Evolutionary conservation across 2,113 vertebrate species (phyloP), one percentile per base, ranked within the genome.

Genomic region (Anolis sagrei): DNA sequence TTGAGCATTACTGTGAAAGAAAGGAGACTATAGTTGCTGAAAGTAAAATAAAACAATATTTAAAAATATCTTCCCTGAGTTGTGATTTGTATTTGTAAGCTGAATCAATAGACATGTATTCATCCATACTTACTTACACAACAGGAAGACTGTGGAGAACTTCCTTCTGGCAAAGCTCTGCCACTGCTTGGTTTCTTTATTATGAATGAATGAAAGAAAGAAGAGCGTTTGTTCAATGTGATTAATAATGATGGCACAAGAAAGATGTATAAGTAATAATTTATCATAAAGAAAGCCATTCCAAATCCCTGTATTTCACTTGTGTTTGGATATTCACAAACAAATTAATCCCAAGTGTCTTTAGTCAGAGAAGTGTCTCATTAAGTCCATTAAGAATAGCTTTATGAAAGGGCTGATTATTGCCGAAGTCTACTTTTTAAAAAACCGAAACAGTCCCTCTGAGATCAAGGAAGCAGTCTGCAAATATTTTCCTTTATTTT

Each of bases 31-130:
- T 39, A 61, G n/a, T 72, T 87, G 34, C 29, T 83, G 18, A 62
- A 91, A 61, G 23, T 70, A 87, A 83, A 89, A 68, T 66, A 87
- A 91, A 58, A 16, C 18, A 58, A 58, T 2, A 54, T 13, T 13
- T 13, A 58, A 16, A 18, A 58, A 58, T 1, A 18, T 11, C 16
- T 86, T 90, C 84, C 70, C 82, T 9, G 10, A 7, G 36, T 25
- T 80, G 23, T 64, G 62, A n/a, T 13, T 79, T 91, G 39, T 80
- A 90, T 93, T 87, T 89, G 4, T 16, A 91, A 89, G 9, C 66
- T 89, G 73, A 81, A 86, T 69, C 75, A 81, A 23, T 70, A 87
- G 51, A 64, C 81, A 70, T 70, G 68, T 83, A 87, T 76, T 51
- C 74, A 89, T 58, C 14, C 54, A 58, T 49, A 66, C 32, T 89